Evolutionary conservation across 2,113 vertebrate genomes (phyloP).

Genomic region (Chrysochloris asiatica): DNA sequence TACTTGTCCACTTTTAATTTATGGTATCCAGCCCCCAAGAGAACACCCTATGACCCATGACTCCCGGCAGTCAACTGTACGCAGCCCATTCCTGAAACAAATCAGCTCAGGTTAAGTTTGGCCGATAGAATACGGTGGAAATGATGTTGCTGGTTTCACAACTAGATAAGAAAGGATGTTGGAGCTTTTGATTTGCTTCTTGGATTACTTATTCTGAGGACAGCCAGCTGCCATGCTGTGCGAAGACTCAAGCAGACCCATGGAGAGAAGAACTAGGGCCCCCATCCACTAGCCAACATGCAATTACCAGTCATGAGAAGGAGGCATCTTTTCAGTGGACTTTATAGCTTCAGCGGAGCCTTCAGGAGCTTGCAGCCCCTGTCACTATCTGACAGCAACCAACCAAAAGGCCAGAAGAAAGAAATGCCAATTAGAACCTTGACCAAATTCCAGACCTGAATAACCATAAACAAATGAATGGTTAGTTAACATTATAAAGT

Average conservation of each 20-base stretch:
- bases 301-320: background rate
- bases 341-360: background rate
- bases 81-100: background rate
- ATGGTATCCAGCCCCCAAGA: background rate
- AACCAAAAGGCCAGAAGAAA: background rate
- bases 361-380: background rate
- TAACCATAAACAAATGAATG: background rate
- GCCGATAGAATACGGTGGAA: background rate
- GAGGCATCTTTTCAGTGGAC: background rate
- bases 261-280: background rate
- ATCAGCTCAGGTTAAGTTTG: background rate
- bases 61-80: background rate
- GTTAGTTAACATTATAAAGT: background rate
- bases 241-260: background rate
- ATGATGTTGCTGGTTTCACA: background rate
- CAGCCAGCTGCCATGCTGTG: background rate
- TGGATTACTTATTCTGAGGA: background rate
- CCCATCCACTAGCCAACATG: background rate
- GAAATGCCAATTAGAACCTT: background rate
- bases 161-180: background rate
- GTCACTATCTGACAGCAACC: background rate
- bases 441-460: background rate
- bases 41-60: background rate
- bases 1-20: constrained; percentile 38
- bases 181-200: constrained; percentile 15